Conservation (phyloP, 2,113 vertebrate species). For the Poeciliopsis prolifica region DNA sequence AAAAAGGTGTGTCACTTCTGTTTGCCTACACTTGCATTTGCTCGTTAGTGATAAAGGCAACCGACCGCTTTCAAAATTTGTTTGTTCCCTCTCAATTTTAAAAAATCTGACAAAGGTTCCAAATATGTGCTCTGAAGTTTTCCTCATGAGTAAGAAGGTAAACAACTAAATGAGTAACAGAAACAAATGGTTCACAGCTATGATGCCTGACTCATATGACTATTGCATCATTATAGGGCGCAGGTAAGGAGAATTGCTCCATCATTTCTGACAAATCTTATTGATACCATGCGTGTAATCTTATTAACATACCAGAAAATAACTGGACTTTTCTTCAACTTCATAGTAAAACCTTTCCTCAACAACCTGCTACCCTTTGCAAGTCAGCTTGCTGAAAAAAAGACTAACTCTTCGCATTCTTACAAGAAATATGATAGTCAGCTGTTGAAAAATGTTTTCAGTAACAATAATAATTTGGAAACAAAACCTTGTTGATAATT, state of each 20-base stretch:
- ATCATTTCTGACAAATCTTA: no score
- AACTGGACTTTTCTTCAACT: not conserved
- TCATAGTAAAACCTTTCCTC: no score
- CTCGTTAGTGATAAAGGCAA: constrained; percentile 2
- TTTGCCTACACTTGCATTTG: constrained; percentile 24
- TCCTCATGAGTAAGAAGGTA: not conserved
- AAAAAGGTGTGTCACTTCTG: constrained; percentile 35
- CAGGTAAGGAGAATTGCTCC: not conserved
- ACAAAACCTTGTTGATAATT: no score
- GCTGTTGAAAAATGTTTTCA: no score
- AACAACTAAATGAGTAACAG: constrained; percentile 1
- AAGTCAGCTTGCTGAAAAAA: no score
- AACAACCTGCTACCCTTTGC: no score
- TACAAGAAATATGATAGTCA: no score
- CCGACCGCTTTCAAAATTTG: not conserved
- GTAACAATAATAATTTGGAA: no score
- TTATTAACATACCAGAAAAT: no score
- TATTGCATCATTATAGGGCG: not conserved
- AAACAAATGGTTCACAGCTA: not conserved
- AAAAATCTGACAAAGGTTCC: not conserved
- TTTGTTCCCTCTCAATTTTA: not conserved
- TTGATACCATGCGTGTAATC: no score
- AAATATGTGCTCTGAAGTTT: not conserved
- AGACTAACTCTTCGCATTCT: no score
- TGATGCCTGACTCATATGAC: not conserved